Base-by-base conservation (phyloP, 2,888 invertebrate genomes). In the Dromius quadrimaculatus region DNA sequence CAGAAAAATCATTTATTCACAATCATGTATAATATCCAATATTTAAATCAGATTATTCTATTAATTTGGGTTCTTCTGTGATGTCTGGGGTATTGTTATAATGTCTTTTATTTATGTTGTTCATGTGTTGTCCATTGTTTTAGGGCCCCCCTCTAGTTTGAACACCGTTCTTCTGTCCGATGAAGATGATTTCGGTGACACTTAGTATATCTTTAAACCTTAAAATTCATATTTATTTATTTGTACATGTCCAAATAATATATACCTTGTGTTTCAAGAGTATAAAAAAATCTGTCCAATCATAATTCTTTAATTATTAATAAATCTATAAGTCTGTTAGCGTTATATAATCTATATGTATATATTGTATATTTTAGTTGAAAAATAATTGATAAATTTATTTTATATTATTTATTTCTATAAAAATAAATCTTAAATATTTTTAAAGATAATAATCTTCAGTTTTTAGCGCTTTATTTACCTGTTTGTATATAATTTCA, bases 291-390 rank as follows among this genome's bases (percentile, higher is more conserved):
- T 47, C 43, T 47, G 64, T 47, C 22, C 47, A 28, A 23, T 13
- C 23, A 23, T 43, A 15, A 41, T 50, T 11, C 22, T 47, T 47
- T 50, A 50, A 65, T 36, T 28, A 57, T 17, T 36, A 65, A 45
- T 65, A 57, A 66, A 13, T 59, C 11, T 68, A 68, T 68, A 68
- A 68, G 68, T 68, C 68, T 68, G 68, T 68, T 68, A 68, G 68
- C 68, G 41, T 54, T 57, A 57, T 54, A 54, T 54, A 57, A 66
- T 62, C 23, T 64, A 50, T 70, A 61, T 70, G 70, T 70, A 70
- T 62, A 70, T 70, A 70, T 61, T 70, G 70, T 70, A 70, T 70
- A 70, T 61, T 62, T 70, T 70, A 70, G 68, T 68, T 54, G 57
- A 68, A 43, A 59, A 68, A 43, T 32, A 32, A 57, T 32, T 65